These are phyloP conservation scores for Mesopsocus fuscifrons DNA, from an alignment of 2,888 invertebrate genomes.

Conservation along the genomic window DNA sequence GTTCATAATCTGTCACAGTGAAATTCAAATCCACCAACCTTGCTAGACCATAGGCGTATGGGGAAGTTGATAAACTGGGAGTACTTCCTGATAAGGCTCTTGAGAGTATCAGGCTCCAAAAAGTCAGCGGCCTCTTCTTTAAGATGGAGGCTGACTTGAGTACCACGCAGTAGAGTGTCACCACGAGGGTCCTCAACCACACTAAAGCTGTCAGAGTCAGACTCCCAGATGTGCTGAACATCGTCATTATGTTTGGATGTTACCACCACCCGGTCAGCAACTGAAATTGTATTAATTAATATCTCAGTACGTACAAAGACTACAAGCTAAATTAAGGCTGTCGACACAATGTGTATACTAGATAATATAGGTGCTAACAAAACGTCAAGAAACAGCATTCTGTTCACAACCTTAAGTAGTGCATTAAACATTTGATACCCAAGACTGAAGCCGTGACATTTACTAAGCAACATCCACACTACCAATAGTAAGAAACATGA, in stretches of 20 bases:
- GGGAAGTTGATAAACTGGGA: slow-evolving; percentile 99
- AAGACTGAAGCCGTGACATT: too few species aligned
- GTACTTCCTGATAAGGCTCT: slow-evolving; percentile 86
- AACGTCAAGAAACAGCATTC: too few species aligned
- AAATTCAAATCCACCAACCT: too few species aligned
- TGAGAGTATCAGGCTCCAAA: slow-evolving; percentile 79
- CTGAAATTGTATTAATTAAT: slow-evolving; percentile 24
- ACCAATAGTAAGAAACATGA: too few species aligned
- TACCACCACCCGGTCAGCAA: slow-evolving; percentile 90
- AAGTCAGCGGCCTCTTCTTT: slow-evolving; percentile 97
- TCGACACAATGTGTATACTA: too few species aligned
- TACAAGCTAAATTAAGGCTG: not conserved
- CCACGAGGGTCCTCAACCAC: slow-evolving; percentile 90
- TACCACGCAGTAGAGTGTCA: slow-evolving; percentile 74
- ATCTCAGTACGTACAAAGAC: not conserved
- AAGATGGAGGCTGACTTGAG: slow-evolving; percentile 70
- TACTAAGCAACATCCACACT: too few species aligned
- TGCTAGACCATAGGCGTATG: slow-evolving; percentile 82
- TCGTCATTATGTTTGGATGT: slow-evolving; percentile 90
- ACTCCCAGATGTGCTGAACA: slow-evolving; percentile 94
- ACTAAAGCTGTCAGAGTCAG: slow-evolving; percentile 77
- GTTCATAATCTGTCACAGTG: too few species aligned
- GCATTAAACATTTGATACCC: too few species aligned
- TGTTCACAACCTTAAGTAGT: too few species aligned
- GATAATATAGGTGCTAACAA: too few species aligned